phyloP scores from a whole-genome alignment of 2,797 vertebrate genomes.

The Xenopus petersii region DNA sequence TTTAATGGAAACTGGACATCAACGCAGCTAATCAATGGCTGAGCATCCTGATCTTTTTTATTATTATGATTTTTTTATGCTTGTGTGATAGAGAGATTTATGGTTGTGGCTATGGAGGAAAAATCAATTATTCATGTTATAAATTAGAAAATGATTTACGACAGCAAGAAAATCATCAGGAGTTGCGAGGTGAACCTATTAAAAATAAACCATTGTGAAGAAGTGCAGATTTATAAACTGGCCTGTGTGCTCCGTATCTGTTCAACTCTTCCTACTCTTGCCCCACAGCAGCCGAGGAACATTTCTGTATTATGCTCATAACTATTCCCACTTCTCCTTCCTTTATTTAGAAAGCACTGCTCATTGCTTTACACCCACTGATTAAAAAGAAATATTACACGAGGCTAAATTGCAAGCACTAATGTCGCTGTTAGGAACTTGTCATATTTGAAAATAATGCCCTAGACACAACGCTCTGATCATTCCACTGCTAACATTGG shows the following conservation, averaged over 20 bases:
- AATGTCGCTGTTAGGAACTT: slow-evolving; percentile 4
- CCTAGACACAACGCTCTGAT: slow-evolving; percentile 8
- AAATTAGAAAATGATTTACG: slow-evolving; percentile 84
- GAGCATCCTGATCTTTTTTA: slow-evolving; percentile 73
- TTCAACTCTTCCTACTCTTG: neutral
- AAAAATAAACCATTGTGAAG: slow-evolving; percentile 24
- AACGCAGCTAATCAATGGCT: slow-evolving; percentile 69
- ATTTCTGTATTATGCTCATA: neutral
- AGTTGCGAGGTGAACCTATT: slow-evolving; percentile 31
- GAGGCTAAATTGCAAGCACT: neutral
- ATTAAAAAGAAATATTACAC: slow-evolving; percentile 2
- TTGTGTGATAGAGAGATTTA: slow-evolving; percentile 73
- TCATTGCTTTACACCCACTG: neutral
- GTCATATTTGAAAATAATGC: slow-evolving; percentile 28
- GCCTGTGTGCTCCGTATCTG: neutral
- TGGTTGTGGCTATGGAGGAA: slow-evolving; percentile 71
- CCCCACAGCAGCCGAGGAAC: neutral
- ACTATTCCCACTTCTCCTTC: neutral
- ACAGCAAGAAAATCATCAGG: slow-evolving; percentile 61
- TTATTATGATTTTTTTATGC: slow-evolving; percentile 81
- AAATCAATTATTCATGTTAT: slow-evolving; percentile 84
- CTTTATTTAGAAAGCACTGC: neutral
- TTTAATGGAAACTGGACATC: slow-evolving; percentile 64
- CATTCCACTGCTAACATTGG: slow-evolving; percentile 1
- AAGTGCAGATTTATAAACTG: slow-evolving; percentile 35